phyloP scores from a whole-genome alignment of 2,888 invertebrate genomes.

The Apodemia zela region DNA sequence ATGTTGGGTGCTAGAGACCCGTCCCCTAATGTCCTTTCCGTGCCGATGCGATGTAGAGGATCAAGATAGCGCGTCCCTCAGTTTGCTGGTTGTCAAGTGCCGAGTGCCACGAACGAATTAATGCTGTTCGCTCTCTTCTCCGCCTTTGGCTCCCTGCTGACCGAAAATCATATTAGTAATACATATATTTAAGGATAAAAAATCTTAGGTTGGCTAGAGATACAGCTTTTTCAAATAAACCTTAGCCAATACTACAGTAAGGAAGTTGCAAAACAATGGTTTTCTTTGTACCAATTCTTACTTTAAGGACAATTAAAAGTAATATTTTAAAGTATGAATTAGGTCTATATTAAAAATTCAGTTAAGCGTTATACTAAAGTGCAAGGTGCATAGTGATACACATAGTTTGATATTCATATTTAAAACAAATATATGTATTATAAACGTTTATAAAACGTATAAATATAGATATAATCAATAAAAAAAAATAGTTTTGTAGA shows the following conservation, averaged over 20 bases:
- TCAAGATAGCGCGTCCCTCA: constrained; percentile 72
- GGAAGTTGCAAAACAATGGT: neutral
- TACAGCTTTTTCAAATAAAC: neutral
- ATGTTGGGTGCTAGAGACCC: constrained; percentile 40
- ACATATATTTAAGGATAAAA: no score
- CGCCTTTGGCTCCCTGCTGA: constrained; percentile 87
- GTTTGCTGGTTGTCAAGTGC: constrained; percentile 84
- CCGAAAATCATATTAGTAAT: constrained; percentile 25
- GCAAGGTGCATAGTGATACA: constrained; percentile 61
- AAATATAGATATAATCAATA: no score
- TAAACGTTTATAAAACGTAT: no score
- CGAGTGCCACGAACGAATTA: constrained; percentile 88
- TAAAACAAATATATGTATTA: neutral
- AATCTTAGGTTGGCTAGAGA: no score
- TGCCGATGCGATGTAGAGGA: constrained; percentile 64
- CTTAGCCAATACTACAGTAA: neutral
- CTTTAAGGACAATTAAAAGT: neutral
- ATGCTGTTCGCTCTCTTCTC: constrained; percentile 94
- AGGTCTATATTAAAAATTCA: no score
- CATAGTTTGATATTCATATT: constrained; percentile 40
- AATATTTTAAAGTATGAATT: neutral
- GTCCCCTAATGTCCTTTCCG: constrained; percentile 44
- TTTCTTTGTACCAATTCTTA: neutral
- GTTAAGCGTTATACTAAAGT: constrained; percentile 41
- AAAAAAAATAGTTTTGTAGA: no score